Conservation (phyloP, 1,140 invertebrate genomes). For the Drosophila trapezifrons region DNA sequence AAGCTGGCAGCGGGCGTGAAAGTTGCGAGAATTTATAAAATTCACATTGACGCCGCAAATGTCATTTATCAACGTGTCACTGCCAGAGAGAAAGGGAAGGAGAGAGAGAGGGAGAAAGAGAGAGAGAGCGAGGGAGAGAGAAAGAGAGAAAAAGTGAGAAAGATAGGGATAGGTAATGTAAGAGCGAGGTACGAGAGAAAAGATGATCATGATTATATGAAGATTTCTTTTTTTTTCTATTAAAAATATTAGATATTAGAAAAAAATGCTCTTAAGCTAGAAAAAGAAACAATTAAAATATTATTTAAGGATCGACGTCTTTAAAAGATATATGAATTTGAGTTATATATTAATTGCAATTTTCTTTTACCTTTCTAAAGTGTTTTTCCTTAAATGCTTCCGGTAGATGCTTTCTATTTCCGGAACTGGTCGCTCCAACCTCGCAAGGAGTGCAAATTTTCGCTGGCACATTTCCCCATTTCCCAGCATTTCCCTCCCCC, state of each 20-base stretch:
- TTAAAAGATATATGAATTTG: no score
- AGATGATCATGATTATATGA: neutral
- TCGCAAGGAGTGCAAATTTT: neutral
- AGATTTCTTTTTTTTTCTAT: no score
- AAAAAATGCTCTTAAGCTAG: no score
- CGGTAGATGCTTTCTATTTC: neutral
- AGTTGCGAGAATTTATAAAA: constrained; percentile 82
- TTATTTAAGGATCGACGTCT: no score
- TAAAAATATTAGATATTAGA: no score
- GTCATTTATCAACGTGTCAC: constrained; percentile 81
- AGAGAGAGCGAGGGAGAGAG: neutral
- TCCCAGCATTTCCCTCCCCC: neutral
- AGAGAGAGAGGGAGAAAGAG: neutral
- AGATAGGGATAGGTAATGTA: neutral
- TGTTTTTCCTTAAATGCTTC: no score
- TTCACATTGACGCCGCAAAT: constrained; percentile 81
- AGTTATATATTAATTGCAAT: no score
- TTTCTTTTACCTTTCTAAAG: no score
- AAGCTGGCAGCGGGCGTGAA: constrained; percentile 66
- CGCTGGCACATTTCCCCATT: neutral
- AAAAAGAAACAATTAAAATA: no score
- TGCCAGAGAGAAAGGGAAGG: constrained; percentile 23
- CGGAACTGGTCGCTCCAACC: no score
- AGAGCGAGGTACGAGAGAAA: neutral
- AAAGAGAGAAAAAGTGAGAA: neutral